Evolutionary conservation across 1,140 invertebrate genomes (phyloP), one percentile per base, ranked within the genome.

Genomic region (Drosophila neocordata): DNA sequence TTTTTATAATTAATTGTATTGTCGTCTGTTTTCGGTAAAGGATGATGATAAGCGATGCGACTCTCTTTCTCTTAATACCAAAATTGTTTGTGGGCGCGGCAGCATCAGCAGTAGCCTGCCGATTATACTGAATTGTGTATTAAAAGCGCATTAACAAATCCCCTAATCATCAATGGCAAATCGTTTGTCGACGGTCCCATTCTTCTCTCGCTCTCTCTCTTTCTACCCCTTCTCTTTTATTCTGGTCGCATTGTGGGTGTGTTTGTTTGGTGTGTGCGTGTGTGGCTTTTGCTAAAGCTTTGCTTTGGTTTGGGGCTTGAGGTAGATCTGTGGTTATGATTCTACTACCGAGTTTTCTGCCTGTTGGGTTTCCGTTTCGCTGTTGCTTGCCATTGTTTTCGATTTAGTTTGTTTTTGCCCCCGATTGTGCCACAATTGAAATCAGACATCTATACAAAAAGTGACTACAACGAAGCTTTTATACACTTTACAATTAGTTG

Each of bases 1-100:
- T 88, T 88, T 87, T 88, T 88, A 88, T 88, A 88, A 88, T 88
- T 88, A 88, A 88, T 88, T 88, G 83, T 77, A 88, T 88, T 88
- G 83, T 88, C 83, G 79, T 88, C 80, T 53, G 55, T 65, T 69
- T 61, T 69, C 61, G 24, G 38, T 31, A 3, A 44, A 62, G 55
- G 20, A 41, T 72, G 18, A 61, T 22, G 61, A 20, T 41, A 48
- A 48, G 62, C 65, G 11, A 52, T 52, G 62, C 66, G 20, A 18
- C 53, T n/a, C 57, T 64, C 59, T 62, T 15, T n/a, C 57, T 64
- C 59, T 62, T 15, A 66, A 60, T 63, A 67, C 62, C 64, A 69
- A 64, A 71, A 31, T 31, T 31, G 27, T 31, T 60, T 69, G 74
- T 73, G 66, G 83, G 83, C 75, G 68, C 76, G 51, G 38, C 65